Evolutionary conservation across 1,140 invertebrate genomes (phyloP), one percentile per base, ranked within the genome.

Genomic region (Bombus haemorrhoidalis): DNA sequence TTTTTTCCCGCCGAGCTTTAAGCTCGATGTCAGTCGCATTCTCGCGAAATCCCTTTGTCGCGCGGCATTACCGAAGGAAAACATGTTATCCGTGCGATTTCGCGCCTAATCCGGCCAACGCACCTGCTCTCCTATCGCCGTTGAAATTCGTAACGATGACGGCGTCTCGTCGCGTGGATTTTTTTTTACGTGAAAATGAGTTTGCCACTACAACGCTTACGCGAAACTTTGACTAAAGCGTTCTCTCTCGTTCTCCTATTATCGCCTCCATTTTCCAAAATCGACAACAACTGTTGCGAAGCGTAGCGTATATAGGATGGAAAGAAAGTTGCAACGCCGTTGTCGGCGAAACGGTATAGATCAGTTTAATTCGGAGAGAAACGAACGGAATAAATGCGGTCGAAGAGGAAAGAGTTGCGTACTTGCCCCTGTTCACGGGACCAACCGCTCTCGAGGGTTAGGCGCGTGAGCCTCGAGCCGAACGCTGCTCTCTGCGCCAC

Each of bases 301-400:
- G 37, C 41, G 73, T 53, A 22, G 18, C 47, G 18, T 53, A 10
- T 3, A 5, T 13, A n/a, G 4, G 28, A n/a, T n/a, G 64, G 72
- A 84, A 68, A 69, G 84, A 81, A 88, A 89, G 86, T 73, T 74
- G 62, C 78, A 84, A 64, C 69, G 68, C 62, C 72, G 91, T 93
- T 90, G 89, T 86, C 66, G 75, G 89, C 85, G 53, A 86, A 90
- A 87, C 88, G 87, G 83, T 86, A 84, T 87, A 93, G 91, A 93
- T 93, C 92, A 89, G 92, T 89, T 90, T 90, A 92, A 92, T 92
- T 89, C 91, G 9, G 66, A 62, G 76, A 28, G 76, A 80, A 80
- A 81, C 76, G 74, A 85, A 83, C 86, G 85, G 87, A 91, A 85
- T 87, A 89, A 90, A 90, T 90, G 87, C 74, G 41, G 34, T 15